Percentiles rank a stretch among this genome's conserved stretches.
Evolutionary conservation across 2,113 vertebrate genomes (phyloP).

Genomic region (Petaurus breviceps): DNA sequence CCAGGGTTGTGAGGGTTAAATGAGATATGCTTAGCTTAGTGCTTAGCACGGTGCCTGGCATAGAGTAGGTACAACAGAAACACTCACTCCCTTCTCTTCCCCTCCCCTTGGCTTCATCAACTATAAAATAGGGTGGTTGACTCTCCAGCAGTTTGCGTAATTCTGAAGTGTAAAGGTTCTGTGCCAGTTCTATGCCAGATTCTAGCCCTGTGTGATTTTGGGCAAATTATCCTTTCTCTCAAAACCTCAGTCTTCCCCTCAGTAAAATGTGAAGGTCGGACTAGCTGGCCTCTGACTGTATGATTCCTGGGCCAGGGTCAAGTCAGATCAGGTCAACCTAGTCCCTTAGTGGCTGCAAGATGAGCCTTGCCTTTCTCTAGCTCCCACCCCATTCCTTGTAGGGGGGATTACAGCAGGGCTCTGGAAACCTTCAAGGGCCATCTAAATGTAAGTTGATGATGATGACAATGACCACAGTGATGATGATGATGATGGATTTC

Average conservation of each 20-base stretch:
- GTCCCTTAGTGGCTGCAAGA: not conserved
- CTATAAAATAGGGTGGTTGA: not conserved
- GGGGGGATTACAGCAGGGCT: not conserved
- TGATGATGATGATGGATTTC: not conserved
- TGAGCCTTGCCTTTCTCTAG: not conserved
- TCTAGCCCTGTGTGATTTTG: not conserved
- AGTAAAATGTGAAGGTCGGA: not conserved
- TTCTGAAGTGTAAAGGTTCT: not conserved
- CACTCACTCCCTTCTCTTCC: not conserved
- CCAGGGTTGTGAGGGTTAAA: not conserved
- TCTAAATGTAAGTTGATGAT: not conserved
- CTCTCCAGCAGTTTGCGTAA: not conserved
- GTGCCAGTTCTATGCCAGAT: not conserved
- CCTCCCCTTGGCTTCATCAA: not conserved
- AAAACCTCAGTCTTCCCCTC: not conserved
- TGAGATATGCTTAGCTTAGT: not conserved
- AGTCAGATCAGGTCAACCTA: not conserved
- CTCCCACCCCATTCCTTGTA: not conserved
- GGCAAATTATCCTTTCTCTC: not conserved
- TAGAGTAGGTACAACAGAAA: not conserved
- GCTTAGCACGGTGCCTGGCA: not conserved
- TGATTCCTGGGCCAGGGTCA: not conserved
- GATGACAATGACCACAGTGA: not conserved
- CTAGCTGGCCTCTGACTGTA: not conserved
- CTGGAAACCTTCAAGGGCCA: not conserved